Evolutionary conservation across 2,113 vertebrate genomes (phyloP), one percentile per base, ranked within the genome.

Genomic region (Lepidothrix coronata): DNA sequence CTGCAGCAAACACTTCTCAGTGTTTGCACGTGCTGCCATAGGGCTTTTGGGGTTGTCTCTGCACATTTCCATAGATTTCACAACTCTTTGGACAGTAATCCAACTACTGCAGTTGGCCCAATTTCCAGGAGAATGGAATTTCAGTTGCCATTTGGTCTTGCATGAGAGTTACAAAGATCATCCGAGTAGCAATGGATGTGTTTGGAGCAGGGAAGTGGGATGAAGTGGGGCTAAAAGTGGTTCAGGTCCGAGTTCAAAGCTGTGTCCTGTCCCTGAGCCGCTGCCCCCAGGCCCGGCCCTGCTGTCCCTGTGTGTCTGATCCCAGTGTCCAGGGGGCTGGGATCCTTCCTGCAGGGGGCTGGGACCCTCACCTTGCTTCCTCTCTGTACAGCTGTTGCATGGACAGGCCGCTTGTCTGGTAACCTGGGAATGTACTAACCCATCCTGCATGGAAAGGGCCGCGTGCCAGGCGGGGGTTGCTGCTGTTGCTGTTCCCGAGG

Each of bases 341-440:
- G 20, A 14, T 31, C 67, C 33, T 39, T 39, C 39, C 39, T 39
- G 39, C 39, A 39, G 39, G 39, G 39, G 39, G 30, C 6, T 6
- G 86, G 77, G 44, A 46, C 52, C 41, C 54, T 1, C 2, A 20
- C 18, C 49, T 22, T 33, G 78, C 88, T 74, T 63, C 62, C 68
- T 51, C 61, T 43, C n/a, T 81, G 63, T 23, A 31, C n/a, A 74
- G 78, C 85, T 85, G 8, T 8, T 95, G 94, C 95, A 94, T 84
- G 94, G 63, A 6, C 30, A 62, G 75, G 79, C 19, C 25, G 83
- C 74, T 79, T 43, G 24, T 20, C 49, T 77, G 93, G 96, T 96
- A 95, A 91, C 95, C 77, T 87, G 94, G 95, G 96, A 93, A 97
- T 88, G 92, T 57, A 95, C 97, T 97, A 97, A 97, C 93, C 85